Conservation (phyloP, 1,140 invertebrate genomes). For the Drosophila trapezifrons region DNA sequence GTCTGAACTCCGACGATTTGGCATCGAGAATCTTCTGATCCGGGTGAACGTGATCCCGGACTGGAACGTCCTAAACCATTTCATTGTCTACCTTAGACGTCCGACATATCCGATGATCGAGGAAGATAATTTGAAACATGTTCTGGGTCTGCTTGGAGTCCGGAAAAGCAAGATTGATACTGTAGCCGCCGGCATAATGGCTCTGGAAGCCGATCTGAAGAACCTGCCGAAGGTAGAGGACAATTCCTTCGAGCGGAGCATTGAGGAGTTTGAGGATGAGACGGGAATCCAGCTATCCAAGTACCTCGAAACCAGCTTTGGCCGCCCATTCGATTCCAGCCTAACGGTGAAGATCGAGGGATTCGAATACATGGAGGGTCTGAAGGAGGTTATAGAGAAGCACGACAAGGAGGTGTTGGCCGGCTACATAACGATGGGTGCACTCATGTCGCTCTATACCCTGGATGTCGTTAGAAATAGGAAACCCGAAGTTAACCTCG, state of each 20-base stretch:
- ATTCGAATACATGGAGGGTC: background rate
- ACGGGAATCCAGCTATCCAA: background rate
- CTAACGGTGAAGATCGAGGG: background rate
- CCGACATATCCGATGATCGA: background rate
- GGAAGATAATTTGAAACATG: accelerated
- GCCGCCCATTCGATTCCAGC: background rate
- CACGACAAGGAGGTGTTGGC: background rate
- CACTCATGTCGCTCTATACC: accelerated
- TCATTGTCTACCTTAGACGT: background rate
- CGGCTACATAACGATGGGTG: background rate
- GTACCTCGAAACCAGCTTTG: background rate
- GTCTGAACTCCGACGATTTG: background rate
- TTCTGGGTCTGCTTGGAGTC: background rate
- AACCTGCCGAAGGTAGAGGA: background rate
- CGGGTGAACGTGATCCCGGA: background rate
- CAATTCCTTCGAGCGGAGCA: background rate
- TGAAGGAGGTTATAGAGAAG: background rate
- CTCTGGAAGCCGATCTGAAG: background rate
- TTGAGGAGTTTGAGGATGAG: slow-evolving; percentile 1
- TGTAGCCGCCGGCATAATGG: background rate
- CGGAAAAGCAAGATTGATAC: background rate
- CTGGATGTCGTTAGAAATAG: accelerated
- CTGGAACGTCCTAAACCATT: background rate
- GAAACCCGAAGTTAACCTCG: accelerated
- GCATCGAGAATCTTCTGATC: background rate